Conservation (phyloP, 2,888 invertebrate species). For the Lasioglossum figueresi region DNA sequence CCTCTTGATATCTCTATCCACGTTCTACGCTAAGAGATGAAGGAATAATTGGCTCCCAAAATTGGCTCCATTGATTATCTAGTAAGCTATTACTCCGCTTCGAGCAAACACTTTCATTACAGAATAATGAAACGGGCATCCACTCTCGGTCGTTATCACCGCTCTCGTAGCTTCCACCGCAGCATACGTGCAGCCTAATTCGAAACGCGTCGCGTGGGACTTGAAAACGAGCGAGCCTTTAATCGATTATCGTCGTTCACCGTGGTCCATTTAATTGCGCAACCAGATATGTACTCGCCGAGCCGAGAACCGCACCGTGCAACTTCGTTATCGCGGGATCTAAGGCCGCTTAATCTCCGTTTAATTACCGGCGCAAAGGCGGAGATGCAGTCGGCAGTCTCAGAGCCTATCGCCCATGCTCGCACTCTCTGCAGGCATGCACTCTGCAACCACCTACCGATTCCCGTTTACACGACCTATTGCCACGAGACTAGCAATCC, state of each 20-base stretch:
- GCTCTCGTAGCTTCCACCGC: background rate
- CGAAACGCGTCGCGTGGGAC: background rate
- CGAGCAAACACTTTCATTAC: background rate
- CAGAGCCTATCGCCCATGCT: background rate
- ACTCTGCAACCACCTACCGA: background rate
- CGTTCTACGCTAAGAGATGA: background rate
- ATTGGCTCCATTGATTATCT: background rate
- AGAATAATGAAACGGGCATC: background rate
- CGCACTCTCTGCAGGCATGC: background rate
- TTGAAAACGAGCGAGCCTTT: background rate
- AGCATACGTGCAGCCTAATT: background rate
- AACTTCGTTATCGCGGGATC: constrained; percentile 28
- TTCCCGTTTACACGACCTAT: background rate
- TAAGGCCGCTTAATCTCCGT: constrained; percentile 31
- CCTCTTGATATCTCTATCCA: too few species aligned
- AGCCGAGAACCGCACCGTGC: background rate
- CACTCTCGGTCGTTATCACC: background rate
- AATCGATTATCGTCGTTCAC: constrained; percentile 27
- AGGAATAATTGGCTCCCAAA: background rate
- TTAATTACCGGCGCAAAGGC: constrained; percentile 45
- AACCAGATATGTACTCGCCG: constrained; percentile 12
- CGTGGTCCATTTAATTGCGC: constrained; percentile 15
- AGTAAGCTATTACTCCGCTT: background rate
- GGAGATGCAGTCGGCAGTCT: background rate
- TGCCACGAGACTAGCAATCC: constrained; percentile 28